These are phyloP conservation scores for Lithodes maja DNA, from an alignment of 2,888 invertebrate species.

Conservation along the genomic window DNA sequence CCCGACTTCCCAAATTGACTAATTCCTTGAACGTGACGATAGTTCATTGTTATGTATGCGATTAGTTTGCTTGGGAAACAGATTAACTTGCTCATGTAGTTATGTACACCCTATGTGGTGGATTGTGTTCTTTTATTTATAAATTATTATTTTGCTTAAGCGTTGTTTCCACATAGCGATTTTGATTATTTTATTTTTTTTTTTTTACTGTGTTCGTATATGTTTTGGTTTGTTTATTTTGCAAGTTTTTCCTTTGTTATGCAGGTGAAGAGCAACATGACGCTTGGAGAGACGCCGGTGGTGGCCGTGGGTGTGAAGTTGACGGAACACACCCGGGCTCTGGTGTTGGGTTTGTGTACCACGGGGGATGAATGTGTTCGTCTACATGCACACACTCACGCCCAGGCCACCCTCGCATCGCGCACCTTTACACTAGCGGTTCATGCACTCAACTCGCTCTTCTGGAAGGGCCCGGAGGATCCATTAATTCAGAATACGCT, in stretches of 20 bases:
- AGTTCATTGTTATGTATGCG: too few species aligned
- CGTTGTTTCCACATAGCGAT: too few species aligned
- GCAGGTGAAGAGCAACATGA: slow-evolving; percentile 59
- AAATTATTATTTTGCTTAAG: too few species aligned
- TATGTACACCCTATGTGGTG: too few species aligned
- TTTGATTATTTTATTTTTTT: too few species aligned
- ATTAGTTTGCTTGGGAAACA: too few species aligned
- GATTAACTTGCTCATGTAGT: too few species aligned
- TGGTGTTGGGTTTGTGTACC: slow-evolving; percentile 45
- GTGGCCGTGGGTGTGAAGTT: slow-evolving; percentile 39
- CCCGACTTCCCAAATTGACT: too few species aligned
- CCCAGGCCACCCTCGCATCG: slow-evolving; percentile 38
- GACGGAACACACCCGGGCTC: slow-evolving; percentile 23
- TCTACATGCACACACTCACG: slow-evolving; percentile 29
- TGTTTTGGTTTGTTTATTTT: too few species aligned
- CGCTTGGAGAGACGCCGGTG: slow-evolving; percentile 48
- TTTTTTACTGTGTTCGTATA: too few species aligned
- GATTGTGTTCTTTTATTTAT: too few species aligned
- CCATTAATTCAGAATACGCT: slow-evolving; percentile 51
- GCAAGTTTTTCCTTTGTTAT: background rate
- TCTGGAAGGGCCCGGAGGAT: slow-evolving; percentile 42
- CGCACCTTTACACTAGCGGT: slow-evolving; percentile 44
- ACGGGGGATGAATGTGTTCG: slow-evolving; percentile 55
- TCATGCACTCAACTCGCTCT: slow-evolving; percentile 59
- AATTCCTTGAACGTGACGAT: too few species aligned